Evolutionary conservation across 64 coral and sea anemone species (phyloP), one percentile per base, ranked within the genome.

Genomic region (Acropora tenuis): DNA sequence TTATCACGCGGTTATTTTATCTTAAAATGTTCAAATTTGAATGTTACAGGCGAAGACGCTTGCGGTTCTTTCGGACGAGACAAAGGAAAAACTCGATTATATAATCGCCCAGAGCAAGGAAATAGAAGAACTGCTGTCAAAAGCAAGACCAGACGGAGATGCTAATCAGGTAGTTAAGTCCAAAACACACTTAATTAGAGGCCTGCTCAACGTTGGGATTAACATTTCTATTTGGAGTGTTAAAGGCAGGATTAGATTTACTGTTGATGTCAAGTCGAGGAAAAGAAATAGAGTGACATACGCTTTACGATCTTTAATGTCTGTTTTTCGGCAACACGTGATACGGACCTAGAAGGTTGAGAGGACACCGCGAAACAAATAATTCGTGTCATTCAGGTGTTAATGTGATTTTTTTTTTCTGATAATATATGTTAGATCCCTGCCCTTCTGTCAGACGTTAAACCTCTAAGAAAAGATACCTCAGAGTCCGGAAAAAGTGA

Each of bases 21-120:
- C 30, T 30, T 30, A 30, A 30, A 30, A 30, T 30, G 30, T 30
- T 30, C 30, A 30, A 30, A 47, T 63, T 13, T 84, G 52, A 0
- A 7, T 7, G 6, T 84, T 52, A 13, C 84, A 98, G 91, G 80
- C 93, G 8, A 90, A 87, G 7, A 98, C 88, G 42, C 89, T 96
- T 72, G 88, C 90, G 4, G 91, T 96, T 46, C 91, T 96, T 45
- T 96, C 97, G 18, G 90, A 98, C 40, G 94, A 98, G 76, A 96
- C 91, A 13, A 87, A 90, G n/a, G 87, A 78, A 75, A 77, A 94
- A 42, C 75, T 98, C 10, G 86, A 98, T 2, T 74, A 89, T 11
- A 91, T 95, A 80, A 90, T 96, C n/a, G 65, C 66, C 3, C 82
- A 98, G 55, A 98, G 96, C 16, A 88, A 95, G 78, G 88, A 98